Conservation (phyloP, 2,113 vertebrate species). For the Phalacrocorax brasilianus region DNA sequence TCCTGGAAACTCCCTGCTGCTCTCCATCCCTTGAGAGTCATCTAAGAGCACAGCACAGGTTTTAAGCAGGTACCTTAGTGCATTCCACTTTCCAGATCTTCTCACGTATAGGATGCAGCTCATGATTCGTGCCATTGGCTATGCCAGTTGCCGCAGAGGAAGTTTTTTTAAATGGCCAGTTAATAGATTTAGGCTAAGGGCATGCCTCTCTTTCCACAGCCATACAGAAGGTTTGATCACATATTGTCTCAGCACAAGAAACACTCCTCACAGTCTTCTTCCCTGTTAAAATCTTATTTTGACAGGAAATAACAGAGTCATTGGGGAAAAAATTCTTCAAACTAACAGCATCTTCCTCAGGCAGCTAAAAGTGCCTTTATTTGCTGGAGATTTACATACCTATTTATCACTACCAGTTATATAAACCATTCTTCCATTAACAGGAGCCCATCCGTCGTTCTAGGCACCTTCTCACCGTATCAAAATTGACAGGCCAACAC, state of each 20-base stretch:
- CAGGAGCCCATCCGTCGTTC: background rate
- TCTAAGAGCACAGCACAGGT: background rate
- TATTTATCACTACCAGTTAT: background rate
- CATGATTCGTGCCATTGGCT: background rate
- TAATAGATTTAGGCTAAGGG: background rate
- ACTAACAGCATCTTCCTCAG: background rate
- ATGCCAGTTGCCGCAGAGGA: background rate
- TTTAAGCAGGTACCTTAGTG: background rate
- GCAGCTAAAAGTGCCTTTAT: background rate
- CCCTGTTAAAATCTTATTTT: background rate
- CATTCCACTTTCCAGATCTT: background rate
- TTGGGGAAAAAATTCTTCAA: background rate
- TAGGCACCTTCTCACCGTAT: background rate
- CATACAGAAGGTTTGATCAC: background rate
- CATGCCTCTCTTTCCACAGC: background rate
- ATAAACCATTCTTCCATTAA: background rate
- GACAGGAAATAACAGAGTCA: background rate
- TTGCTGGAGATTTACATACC: background rate
- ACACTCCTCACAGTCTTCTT: background rate
- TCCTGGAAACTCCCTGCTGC: background rate
- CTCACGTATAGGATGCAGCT: background rate
- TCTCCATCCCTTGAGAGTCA: background rate
- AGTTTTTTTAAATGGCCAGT: background rate
- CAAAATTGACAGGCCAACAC: background rate
- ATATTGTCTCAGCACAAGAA: background rate